Percentiles rank a stretch among this genome's conserved stretches.
Conservation (phyloP, 2,113 vertebrate species). For the Scomber colias region DNA sequence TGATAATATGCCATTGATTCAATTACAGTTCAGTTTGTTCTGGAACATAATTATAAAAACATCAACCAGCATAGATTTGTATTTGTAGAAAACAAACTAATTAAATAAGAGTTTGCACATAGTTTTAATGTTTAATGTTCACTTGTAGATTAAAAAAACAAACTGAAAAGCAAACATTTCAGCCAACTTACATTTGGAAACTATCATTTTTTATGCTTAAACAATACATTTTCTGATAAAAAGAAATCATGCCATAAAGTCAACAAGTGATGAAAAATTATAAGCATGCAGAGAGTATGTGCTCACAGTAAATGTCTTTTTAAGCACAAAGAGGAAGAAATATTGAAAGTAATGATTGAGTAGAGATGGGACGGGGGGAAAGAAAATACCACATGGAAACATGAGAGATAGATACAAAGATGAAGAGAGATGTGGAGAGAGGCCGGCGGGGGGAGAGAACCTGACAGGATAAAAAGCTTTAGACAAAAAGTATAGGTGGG, state of each 20-base stretch:
- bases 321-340: not conserved
- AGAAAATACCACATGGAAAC: slow-evolving; percentile 18
- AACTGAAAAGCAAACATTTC: not conserved
- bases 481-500: slow-evolving; percentile 53
- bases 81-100: too few relatives aligned
- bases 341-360: not conserved
- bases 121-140: too few relatives aligned
- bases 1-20: too few relatives aligned
- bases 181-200: not conserved
- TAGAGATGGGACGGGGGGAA: not conserved
- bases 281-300: not conserved
- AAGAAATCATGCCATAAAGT: not conserved
- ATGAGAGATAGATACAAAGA: slow-evolving; percentile 18
- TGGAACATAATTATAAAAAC: too few relatives aligned
- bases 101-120: too few relatives aligned
- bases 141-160: too few relatives aligned
- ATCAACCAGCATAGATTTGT: too few relatives aligned
- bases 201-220: not conserved
- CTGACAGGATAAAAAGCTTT: slow-evolving; percentile 27
- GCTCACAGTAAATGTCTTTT: not conserved
- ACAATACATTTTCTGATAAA: not conserved
- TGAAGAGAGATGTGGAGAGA: slow-evolving; percentile 34
- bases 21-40: too few relatives aligned
- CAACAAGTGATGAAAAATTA: not conserved
- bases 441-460: not conserved